Evolutionary conservation across 2,888 invertebrate genomes (phyloP).

Genomic region (Carpatolechia fugitivella): DNA sequence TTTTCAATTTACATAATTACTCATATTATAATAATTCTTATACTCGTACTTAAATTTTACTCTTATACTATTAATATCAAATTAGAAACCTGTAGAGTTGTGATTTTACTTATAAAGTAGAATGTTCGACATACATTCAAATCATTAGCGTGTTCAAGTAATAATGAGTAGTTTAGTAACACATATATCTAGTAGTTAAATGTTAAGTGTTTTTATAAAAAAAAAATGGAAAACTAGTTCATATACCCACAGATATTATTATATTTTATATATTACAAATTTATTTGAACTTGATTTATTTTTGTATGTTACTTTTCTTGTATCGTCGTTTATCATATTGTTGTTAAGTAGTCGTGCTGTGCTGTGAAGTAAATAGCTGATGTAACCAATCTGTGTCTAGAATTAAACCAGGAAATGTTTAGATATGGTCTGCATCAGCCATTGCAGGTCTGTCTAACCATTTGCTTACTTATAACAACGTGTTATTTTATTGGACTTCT

Average conservation of each 20-base stretch:
- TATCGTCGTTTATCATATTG: not conserved
- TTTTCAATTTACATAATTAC: too few species aligned
- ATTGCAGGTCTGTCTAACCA: conserved; percentile 62
- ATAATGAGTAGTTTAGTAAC: conserved; percentile 15
- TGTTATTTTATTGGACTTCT: conserved; percentile 40
- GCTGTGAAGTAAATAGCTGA: not conserved
- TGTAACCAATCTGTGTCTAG: conserved; percentile 27
- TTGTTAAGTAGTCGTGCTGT: not conserved
- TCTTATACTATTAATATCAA: not conserved
- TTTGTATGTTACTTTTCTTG: conserved; percentile 20
- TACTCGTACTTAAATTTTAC: too few species aligned
- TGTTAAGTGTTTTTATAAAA: conserved; percentile 68
- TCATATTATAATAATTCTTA: too few species aligned
- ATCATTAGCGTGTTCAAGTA: conserved; percentile 31
- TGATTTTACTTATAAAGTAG: not conserved
- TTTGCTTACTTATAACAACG: conserved; percentile 44
- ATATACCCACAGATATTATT: conserved; percentile 61
- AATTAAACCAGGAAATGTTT: conserved; percentile 56
- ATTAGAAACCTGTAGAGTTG: not conserved
- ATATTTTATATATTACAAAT: conserved; percentile 26
- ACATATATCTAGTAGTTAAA: conserved; percentile 9
- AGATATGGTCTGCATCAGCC: conserved; percentile 66
- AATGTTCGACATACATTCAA: not conserved
- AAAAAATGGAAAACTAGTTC: conserved; percentile 56
- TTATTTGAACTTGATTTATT: conserved; percentile 28